phyloP scores from a whole-genome alignment of 2,797 vertebrate genomes.

The Onychomys leucogaster region DNA sequence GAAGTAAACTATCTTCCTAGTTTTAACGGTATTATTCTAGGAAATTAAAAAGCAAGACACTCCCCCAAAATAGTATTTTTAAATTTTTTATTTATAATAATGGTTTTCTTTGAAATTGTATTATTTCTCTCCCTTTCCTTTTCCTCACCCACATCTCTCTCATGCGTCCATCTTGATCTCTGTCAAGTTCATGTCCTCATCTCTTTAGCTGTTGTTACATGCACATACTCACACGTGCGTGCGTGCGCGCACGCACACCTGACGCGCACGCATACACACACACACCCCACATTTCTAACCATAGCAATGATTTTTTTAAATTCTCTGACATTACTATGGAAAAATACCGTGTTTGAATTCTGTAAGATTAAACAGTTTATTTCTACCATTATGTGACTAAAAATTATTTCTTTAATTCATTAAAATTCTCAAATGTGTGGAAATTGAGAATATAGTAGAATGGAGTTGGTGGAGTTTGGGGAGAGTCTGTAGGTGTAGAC shows the following conservation, averaged over 20 bases:
- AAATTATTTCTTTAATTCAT: background rate
- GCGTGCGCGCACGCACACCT: no score
- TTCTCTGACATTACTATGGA: conserved; percentile 15
- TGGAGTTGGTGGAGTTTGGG: background rate
- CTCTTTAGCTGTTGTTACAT: background rate
- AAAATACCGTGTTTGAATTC: background rate
- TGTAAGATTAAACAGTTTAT: background rate
- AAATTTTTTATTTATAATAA: background rate
- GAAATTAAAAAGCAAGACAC: background rate
- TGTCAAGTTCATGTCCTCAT: background rate
- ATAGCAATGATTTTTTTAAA: background rate
- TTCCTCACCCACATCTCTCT: background rate
- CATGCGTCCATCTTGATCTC: no score
- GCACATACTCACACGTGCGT: no score
- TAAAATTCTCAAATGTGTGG: background rate
- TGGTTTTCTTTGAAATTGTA: background rate
- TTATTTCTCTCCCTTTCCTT: background rate
- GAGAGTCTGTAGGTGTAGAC: background rate
- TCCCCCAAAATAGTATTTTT: background rate
- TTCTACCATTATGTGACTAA: background rate
- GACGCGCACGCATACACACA: background rate
- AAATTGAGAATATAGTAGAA: background rate
- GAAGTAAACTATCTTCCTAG: conserved; percentile 11
- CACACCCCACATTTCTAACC: background rate
- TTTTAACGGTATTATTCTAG: background rate